Percentiles rank a stretch among this genome's conserved stretches.
Conservation (phyloP, 1,140 invertebrate genomes). For the Ganaspis sp. region DNA sequence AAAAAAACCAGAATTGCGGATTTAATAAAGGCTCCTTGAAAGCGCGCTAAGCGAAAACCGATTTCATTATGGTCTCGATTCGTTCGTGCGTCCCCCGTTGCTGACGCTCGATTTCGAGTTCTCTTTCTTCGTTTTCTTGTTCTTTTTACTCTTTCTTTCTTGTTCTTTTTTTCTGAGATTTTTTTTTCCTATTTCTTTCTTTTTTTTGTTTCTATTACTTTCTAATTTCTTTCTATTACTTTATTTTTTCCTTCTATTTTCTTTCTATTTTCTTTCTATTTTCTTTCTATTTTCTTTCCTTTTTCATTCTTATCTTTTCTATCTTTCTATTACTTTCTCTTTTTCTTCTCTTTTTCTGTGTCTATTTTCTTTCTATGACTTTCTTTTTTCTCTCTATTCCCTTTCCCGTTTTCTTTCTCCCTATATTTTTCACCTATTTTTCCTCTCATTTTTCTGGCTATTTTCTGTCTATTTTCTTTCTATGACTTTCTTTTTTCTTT, state of each 20-base stretch:
- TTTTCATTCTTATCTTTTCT: background rate
- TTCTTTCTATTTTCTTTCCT: background rate
- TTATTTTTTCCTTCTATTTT: background rate
- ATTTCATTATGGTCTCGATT: conserved; percentile 65
- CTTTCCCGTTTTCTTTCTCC: no score
- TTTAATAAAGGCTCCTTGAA: conserved; percentile 69
- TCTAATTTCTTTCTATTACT: no score
- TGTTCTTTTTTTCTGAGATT: background rate
- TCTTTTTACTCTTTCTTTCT: background rate
- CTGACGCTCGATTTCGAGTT: conserved; percentile 31
- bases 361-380: no score
- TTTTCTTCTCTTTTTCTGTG: background rate
- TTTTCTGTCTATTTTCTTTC: no score
- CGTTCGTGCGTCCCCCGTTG: conserved; percentile 40
- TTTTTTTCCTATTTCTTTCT: no score
- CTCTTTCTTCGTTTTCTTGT: conserved; percentile 30
- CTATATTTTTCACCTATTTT: no score
- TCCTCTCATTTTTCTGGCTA: no score
- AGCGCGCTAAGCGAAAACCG: conserved; percentile 69
- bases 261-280: background rate
- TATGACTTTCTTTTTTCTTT: no score
- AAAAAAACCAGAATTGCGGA: conserved; percentile 61
- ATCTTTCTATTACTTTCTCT: background rate
- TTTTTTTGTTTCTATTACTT: no score
- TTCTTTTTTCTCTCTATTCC: no score